phyloP scores from a whole-genome alignment of 2,888 invertebrate genomes.

The Epirrhoe tristata region DNA sequence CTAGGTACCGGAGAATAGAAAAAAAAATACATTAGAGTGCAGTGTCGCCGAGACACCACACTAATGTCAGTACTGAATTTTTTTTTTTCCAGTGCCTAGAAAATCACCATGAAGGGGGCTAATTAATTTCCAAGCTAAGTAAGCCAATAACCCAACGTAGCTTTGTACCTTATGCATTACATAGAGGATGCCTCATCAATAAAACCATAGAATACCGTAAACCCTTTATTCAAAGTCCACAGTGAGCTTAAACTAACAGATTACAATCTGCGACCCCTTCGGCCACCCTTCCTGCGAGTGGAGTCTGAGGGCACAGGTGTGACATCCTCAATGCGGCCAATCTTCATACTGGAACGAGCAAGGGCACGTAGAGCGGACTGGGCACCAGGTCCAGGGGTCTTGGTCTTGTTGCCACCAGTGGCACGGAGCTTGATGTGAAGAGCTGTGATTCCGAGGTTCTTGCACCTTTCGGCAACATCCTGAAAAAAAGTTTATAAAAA shows the following conservation, averaged over 20 bases:
- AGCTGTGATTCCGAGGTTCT: slow-evolving; percentile 98
- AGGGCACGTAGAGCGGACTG: slow-evolving; percentile 98
- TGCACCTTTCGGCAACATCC: slow-evolving; percentile 99
- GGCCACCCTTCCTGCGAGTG: slow-evolving; percentile 99
- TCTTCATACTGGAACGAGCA: slow-evolving; percentile 99
- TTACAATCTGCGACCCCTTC: slow-evolving; percentile 99
- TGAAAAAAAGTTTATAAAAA: slow-evolving; percentile 56
- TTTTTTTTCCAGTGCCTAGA: too few relatives aligned
- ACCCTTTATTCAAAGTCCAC: slow-evolving; percentile 77
- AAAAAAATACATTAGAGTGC: too few relatives aligned
- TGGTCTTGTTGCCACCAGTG: slow-evolving; percentile 99
- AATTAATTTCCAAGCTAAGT: too few relatives aligned
- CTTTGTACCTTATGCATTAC: neutral
- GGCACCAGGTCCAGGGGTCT: slow-evolving; percentile 99
- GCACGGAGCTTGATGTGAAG: slow-evolving; percentile 99
- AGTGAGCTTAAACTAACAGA: slow-evolving; percentile 79
- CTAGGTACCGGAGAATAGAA: too few relatives aligned
- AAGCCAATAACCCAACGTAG: too few relatives aligned
- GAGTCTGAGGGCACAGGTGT: slow-evolving; percentile 99
- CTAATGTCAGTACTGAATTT: too few relatives aligned
- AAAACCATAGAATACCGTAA: slow-evolving; percentile 63
- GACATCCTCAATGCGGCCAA: slow-evolving; percentile 99
- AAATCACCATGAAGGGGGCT: too few relatives aligned
- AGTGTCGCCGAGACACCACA: too few relatives aligned
- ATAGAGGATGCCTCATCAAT: slow-evolving; percentile 33